Conservation (phyloP, 2,797 vertebrate species). For the Hydrophis major region DNA sequence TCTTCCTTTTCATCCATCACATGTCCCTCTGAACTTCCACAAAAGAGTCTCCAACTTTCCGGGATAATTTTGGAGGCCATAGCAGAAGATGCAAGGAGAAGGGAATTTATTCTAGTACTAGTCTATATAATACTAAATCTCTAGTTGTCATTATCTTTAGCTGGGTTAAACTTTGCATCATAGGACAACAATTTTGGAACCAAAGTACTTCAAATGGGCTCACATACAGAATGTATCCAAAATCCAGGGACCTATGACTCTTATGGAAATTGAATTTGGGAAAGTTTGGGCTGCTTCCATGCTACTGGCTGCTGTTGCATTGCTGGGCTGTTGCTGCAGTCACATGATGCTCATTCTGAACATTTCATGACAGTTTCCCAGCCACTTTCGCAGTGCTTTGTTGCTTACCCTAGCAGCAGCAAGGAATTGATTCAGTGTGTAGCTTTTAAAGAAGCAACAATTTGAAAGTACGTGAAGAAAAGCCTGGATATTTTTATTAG, state of each 20-base stretch:
- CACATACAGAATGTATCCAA: background rate
- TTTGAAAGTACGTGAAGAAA: no score
- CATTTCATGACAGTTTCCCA: background rate
- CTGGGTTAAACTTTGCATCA: background rate
- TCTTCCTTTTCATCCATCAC: background rate
- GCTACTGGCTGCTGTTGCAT: background rate
- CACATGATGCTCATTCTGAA: background rate
- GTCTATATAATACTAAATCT: background rate
- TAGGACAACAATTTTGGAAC: background rate
- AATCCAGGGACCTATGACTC: background rate
- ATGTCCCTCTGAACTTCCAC: background rate
- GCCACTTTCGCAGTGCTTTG: no score
- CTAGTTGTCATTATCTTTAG: background rate
- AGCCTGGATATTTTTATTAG: no score
- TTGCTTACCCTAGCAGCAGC: no score
- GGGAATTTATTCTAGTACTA: background rate
- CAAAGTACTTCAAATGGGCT: background rate
- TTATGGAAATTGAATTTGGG: background rate
- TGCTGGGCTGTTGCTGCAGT: background rate
- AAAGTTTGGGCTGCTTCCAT: background rate
- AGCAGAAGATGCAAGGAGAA: background rate
- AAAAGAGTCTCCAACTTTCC: background rate
- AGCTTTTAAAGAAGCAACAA: no score
- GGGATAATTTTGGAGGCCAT: background rate
- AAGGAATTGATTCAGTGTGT: no score